phyloP scores from a whole-genome alignment of 2,113 vertebrate species.

The Sialia sialis region DNA sequence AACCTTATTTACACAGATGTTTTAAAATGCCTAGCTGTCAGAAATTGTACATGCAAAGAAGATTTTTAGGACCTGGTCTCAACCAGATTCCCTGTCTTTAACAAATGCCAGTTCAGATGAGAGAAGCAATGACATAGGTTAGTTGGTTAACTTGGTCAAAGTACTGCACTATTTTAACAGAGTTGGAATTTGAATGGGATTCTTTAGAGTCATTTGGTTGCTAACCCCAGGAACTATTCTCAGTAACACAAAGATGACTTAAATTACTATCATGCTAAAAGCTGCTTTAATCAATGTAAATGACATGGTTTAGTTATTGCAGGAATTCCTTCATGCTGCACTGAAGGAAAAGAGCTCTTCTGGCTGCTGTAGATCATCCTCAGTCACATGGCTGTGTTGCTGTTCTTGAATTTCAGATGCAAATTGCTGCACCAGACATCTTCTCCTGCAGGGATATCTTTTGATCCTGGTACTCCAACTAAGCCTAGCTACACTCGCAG shows the following conservation, averaged over 20 bases:
- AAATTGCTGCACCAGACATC: constrained; percentile 81
- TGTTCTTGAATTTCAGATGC: constrained; percentile 74
- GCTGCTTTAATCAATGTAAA: neutral
- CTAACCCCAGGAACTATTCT: neutral
- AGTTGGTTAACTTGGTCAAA: neutral
- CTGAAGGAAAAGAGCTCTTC: neutral
- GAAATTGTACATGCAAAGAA: neutral
- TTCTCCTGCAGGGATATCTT: constrained; percentile 67
- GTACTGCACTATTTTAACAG: neutral
- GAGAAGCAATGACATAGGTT: neutral
- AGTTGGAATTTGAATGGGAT: neutral
- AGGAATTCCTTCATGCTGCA: neutral
- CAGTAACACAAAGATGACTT: neutral
- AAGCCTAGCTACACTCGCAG: constrained; percentile 69
- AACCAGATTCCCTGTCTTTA: neutral
- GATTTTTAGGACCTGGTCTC: neutral
- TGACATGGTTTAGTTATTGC: neutral
- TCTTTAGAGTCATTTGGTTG: neutral
- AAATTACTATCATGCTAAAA: neutral
- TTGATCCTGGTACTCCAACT: constrained; percentile 71
- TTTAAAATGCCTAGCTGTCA: neutral
- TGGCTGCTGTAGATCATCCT: neutral
- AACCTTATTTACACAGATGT: neutral
- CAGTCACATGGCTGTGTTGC: neutral
- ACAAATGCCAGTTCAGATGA: neutral